Percentiles rank a stretch among this genome's conserved stretches.
Evolutionary conservation across 1,140 invertebrate species (phyloP).

Genomic region (Probaryconus sp.): DNA sequence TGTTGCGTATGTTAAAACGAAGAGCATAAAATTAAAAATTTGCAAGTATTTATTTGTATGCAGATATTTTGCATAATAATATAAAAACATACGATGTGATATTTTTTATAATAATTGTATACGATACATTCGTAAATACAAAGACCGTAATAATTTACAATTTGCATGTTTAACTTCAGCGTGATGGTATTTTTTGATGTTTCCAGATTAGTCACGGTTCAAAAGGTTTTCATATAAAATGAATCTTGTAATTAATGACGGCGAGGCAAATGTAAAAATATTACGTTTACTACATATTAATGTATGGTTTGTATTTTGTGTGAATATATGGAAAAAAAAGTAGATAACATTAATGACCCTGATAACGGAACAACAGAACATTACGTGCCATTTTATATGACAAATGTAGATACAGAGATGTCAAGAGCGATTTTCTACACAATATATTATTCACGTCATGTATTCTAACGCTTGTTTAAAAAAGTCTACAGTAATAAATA

Average conservation of each 20-base stretch:
- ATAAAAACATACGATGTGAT: no score
- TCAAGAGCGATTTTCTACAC: slow-evolving; percentile 43
- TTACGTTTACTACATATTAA: slow-evolving; percentile 45
- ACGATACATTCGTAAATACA: not conserved
- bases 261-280: slow-evolving; percentile 27
- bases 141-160: slow-evolving; percentile 13
- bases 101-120: no score
- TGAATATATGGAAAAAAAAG: slow-evolving; percentile 36
- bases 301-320: slow-evolving; percentile 41
- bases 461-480: slow-evolving; percentile 48
- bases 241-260: slow-evolving; percentile 30
- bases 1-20: no score
- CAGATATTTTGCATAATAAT: no score
- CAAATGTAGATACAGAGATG: slow-evolving; percentile 49
- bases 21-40: no score
- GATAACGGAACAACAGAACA: slow-evolving; percentile 41
- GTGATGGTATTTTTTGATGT: slow-evolving; percentile 32
- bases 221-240: slow-evolving; percentile 26
- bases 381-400: slow-evolving; percentile 44
- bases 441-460: slow-evolving; percentile 45
- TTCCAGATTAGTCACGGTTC: slow-evolving; percentile 41
- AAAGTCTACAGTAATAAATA: slow-evolving; percentile 38
- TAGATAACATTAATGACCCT: slow-evolving; percentile 53
- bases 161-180: slow-evolving; percentile 12
- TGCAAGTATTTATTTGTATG: no score